Evolutionary conservation across 2,797 vertebrate species (phyloP), one percentile per base, ranked within the genome.

Genomic region (Chromobotia macracanthus): DNA sequence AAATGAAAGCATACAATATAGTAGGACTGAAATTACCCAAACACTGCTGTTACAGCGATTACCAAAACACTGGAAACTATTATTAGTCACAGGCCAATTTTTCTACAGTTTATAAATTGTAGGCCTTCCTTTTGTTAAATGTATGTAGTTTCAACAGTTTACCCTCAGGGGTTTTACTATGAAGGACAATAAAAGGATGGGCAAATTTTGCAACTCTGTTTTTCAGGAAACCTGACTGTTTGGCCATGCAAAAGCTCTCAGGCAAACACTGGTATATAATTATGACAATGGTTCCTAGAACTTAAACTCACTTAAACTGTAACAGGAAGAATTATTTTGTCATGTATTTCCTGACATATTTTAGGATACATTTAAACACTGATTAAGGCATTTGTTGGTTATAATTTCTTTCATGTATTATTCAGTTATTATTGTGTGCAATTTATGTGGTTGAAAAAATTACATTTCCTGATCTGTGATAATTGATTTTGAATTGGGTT

Each of bases 101-200:
- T 28, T 19, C 9, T 51, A 64, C 28, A 48, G 18, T 51, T 35
- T 68, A 61, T 55, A 5, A 77, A 23, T 31, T 51, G 12, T n/a
- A 31, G 4, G 7, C n/a, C 61, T 74, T 63, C 25, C n/a, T 31
- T 63, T 64, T 53, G 28, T 64, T 46, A 5, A 31, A 63, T 31
- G 56, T 46, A 48, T 38, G 19, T 38, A 13, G 16, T 2, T 51
- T 41, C 5, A 38, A 46, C 15, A 19, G 46, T 55, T 67, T 56
- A 38, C 3, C 58, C 68, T 44, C 46, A 28, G 25, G 44, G 28
- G 51, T 65, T 51, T 21, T 56, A 31, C 18, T 10, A 9, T 55
- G 9, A 55, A 53, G 6, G n/a, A 41, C 31, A 79, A 65, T 44
- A 9, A 19, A 64, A 58, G 68, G 76, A 44, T 71, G 76, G 58